phyloP scores from a whole-genome alignment of 35 echinoderm and acorn worm species.

The Eucidaris tribuloides region DNA sequence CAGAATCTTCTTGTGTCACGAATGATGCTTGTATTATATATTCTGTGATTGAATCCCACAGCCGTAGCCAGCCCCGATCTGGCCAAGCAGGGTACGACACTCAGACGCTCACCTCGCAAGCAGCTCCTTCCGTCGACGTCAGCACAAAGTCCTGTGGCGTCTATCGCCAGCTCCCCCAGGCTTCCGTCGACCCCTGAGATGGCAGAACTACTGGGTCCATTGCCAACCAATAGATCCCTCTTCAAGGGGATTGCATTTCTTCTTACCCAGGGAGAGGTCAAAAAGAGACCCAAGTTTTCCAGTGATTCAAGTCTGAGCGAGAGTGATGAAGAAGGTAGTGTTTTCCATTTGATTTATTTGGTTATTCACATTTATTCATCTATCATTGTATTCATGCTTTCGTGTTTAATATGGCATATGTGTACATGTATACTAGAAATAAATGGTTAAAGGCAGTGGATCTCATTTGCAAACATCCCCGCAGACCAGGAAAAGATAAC shows the following conservation, averaged over 20 bases:
- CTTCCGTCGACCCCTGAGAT: background rate
- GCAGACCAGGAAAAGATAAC: no score
- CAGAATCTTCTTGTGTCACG: no score
- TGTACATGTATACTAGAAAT: no score
- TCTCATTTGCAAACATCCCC: no score
- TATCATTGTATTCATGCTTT: no score
- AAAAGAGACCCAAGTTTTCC: background rate
- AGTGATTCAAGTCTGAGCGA: background rate
- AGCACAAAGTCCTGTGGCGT: background rate
- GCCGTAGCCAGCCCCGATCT: constrained; percentile 30
- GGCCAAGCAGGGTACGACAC: background rate
- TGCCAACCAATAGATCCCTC: constrained; percentile 56
- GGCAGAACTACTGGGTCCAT: constrained; percentile 22
- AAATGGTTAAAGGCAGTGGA: no score
- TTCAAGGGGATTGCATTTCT: constrained; percentile 76
- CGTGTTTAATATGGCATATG: no score
- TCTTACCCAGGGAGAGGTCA: constrained; percentile 49
- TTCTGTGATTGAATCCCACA: no score
- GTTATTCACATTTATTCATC: no score
- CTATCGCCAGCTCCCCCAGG: background rate
- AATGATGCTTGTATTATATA: no score
- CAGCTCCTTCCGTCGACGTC: background rate
- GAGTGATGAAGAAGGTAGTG: background rate
- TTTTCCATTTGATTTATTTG: background rate
- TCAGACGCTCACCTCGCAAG: constrained; percentile 57